These are phyloP conservation scores for Sternotherus odoratus DNA, from an alignment of 2,797 vertebrate genomes.

Conservation along the genomic window DNA sequence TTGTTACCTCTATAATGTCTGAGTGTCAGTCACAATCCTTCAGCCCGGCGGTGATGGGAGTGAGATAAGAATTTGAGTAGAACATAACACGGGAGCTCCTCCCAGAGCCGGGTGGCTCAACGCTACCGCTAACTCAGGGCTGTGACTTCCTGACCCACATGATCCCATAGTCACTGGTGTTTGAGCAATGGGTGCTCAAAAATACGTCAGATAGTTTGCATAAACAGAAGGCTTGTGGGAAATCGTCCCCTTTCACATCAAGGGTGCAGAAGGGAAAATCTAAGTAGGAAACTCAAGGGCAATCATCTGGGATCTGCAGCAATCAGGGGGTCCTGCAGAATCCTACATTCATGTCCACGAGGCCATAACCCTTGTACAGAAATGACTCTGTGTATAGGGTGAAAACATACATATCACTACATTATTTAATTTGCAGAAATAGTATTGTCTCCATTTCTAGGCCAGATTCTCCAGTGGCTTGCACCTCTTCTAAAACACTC, in stretches of 20 bases:
- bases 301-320: background rate
- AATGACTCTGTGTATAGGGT: background rate
- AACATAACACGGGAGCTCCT: background rate
- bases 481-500: background rate
- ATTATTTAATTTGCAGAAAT: background rate
- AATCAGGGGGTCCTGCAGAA: background rate
- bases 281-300: background rate
- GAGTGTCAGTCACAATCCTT: background rate
- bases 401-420: background rate
- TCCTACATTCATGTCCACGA: background rate
- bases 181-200: background rate
- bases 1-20: background rate
- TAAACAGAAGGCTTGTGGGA: background rate
- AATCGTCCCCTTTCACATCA: background rate
- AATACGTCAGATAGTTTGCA: background rate
- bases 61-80: background rate
- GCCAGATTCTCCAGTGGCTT: background rate
- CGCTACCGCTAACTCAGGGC: background rate
- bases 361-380: background rate
- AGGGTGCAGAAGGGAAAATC: background rate
- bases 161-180: background rate
- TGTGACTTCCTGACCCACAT: background rate
- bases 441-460: background rate
- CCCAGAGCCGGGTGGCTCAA: too few species aligned
- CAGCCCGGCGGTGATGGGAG: background rate